phyloP scores from a whole-genome alignment of 2,113 vertebrate species.

The Tupaia tana region DNA sequence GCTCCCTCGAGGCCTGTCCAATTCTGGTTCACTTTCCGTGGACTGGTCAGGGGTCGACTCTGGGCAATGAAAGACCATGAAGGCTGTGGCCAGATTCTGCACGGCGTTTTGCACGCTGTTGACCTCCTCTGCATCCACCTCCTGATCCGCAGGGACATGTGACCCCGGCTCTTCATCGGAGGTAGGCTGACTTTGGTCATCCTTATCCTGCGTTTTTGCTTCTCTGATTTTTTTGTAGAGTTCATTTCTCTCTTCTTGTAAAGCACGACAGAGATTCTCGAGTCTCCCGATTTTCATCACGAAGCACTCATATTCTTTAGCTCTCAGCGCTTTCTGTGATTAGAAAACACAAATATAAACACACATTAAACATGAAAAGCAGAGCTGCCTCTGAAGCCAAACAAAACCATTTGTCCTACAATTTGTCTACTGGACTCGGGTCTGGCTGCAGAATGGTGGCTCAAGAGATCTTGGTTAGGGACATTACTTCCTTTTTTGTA shows the following conservation, averaged over 20 bases:
- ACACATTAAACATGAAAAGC: background rate
- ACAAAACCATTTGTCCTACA: background rate
- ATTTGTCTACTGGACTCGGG: background rate
- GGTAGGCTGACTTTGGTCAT: conserved; percentile 63
- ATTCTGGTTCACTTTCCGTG: conserved; percentile 41
- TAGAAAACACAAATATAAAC: conserved; percentile 64
- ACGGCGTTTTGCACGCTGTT: conserved; percentile 85
- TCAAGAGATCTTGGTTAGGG: background rate
- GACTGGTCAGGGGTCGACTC: background rate
- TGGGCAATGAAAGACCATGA: conserved; percentile 83
- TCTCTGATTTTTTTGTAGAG: conserved; percentile 95
- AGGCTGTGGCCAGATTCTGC: conserved; percentile 88
- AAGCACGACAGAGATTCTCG: conserved; percentile 94
- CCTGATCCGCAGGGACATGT: background rate
- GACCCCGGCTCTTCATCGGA: conserved; percentile 78
- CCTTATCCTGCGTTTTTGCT: conserved; percentile 82
- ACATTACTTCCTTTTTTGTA: background rate
- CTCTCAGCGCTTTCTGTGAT: conserved; percentile 88
- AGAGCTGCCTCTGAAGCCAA: conserved; percentile 17
- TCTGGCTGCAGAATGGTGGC: background rate
- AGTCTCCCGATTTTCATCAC: conserved; percentile 95
- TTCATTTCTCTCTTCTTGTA: conserved; percentile 95
- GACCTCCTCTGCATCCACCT: conserved; percentile 62
- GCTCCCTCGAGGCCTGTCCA: background rate
- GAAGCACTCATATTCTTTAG: conserved; percentile 94